Conservation (phyloP, 1,140 invertebrate species). For the Eurosta solidaginis region DNA sequence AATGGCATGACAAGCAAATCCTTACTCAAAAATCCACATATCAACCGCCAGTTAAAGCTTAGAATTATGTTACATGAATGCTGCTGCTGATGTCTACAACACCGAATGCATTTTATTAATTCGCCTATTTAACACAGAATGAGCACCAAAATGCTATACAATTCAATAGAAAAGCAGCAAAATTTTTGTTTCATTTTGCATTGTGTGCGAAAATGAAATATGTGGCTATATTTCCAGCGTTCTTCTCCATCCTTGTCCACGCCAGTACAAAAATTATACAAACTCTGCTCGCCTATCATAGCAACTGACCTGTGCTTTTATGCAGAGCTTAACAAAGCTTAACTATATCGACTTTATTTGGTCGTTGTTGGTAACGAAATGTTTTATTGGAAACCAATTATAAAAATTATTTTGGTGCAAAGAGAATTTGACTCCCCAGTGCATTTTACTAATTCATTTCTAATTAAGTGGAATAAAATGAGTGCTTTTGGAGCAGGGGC, state of each 20-base stretch:
- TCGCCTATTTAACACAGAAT: background rate
- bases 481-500: no score
- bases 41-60: background rate
- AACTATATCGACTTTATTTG: background rate
- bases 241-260: no score
- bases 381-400: no score
- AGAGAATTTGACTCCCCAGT: no score
- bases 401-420: no score
- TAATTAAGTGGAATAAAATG: no score
- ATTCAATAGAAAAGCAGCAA: background rate
- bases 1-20: background rate
- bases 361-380: no score
- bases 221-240: background rate
- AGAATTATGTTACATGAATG: background rate
- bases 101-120: background rate
- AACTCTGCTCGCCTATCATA: background rate
- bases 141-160: background rate
- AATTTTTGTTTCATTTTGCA: background rate
- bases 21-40: background rate
- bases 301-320: background rate
- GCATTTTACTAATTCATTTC: no score
- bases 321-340: background rate
- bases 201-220: background rate
- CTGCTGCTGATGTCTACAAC: no score
- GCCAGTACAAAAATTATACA: background rate